Base-by-base conservation (phyloP, 1,140 invertebrate species). In the Geopemphigus sp. region DNA sequence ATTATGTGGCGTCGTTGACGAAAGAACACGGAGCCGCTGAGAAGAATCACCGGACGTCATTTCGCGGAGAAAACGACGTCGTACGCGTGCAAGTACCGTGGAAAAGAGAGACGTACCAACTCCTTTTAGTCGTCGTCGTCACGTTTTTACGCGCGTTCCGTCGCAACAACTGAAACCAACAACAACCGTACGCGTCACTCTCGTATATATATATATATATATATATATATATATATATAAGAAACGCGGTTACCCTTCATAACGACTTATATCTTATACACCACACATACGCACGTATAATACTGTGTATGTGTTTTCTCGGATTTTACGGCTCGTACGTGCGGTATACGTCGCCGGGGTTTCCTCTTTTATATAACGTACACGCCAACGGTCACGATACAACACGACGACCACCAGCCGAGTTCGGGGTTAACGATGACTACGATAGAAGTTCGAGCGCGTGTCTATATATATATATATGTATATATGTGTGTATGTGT, bases 251-350 rank as follows among this genome's bases (percentile, higher is more conserved):
- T 8, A 50, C 45, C 22, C 64, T 24, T 24, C 22, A n/a, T 66
- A 66, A 45, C 64, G 64, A 24, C 63, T 66, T 64, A 45, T n/a
- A 1, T 12, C 32, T 17, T n/a, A n/a, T 17, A 19, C 17, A n/a
- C 14, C 19, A 64, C 61, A 32, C 29, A 12, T 10, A n/a, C 63
- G 1, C 4, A 15, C 19, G 1, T 15, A 24, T 11, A 8, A 47
- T 22, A 68, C 22, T 59, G 56, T 59, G 54, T 8, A 22, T 24
- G 56, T 24, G 47, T 72, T 54, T 72, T 72, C 19, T 19, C 50
- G 17, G 17, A 72, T 54, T 72, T 72, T 72, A 72, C 68, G 47
- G 14, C 68, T 32, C 47, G 17, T 54, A 72, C 68, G 68, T 72
- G 68, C 68, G n/a, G n/a, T n/a, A n/a, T n/a, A 15, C 14, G 45